Percentiles rank a stretch among this genome's conserved stretches.
phyloP scores from a whole-genome alignment of 2,888 invertebrate species.

The Prosapia bicincta region DNA sequence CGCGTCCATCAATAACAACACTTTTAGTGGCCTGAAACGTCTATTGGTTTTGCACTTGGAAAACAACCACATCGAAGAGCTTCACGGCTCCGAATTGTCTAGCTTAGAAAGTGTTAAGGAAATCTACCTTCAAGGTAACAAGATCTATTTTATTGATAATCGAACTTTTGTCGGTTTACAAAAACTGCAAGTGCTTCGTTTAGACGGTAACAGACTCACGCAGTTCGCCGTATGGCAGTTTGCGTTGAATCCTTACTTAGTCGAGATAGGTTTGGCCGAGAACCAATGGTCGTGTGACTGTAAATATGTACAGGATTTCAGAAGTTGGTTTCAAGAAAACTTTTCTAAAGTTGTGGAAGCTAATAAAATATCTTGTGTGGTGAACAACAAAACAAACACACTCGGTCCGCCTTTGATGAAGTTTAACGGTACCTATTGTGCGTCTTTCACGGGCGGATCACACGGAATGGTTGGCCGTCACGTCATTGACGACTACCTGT shows the following conservation, averaged over 20 bases:
- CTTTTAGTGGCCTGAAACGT: conserved; percentile 82
- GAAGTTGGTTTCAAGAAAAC: conserved; percentile 75
- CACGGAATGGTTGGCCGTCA: conserved; percentile 37
- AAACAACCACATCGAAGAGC: conserved; percentile 74
- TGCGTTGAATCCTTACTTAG: conserved; percentile 76
- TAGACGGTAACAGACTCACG: conserved; percentile 79
- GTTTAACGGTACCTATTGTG: conserved; percentile 75
- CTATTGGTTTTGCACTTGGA: conserved; percentile 80
- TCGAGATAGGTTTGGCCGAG: conserved; percentile 77
- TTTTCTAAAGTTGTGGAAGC: conserved; percentile 78
- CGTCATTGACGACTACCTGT: conserved; percentile 75
- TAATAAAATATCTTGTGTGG: conserved; percentile 69
- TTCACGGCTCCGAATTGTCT: conserved; percentile 79
- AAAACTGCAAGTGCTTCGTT: conserved; percentile 76
- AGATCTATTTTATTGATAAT: conserved; percentile 78
- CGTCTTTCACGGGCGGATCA: conserved; percentile 43
- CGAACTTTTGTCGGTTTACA: conserved; percentile 77
- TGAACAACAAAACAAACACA: conserved; percentile 67
- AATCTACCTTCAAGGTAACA: conserved; percentile 82
- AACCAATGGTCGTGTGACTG: conserved; percentile 94
- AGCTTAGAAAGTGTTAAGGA: conserved; percentile 79
- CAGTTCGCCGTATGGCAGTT: conserved; percentile 86
- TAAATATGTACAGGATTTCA: conserved; percentile 72
- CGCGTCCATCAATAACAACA: conserved; percentile 80
- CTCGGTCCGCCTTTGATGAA: conserved; percentile 68